Evolutionary conservation across 2,113 vertebrate genomes (phyloP).

Genomic region (Calidris pugnax): DNA sequence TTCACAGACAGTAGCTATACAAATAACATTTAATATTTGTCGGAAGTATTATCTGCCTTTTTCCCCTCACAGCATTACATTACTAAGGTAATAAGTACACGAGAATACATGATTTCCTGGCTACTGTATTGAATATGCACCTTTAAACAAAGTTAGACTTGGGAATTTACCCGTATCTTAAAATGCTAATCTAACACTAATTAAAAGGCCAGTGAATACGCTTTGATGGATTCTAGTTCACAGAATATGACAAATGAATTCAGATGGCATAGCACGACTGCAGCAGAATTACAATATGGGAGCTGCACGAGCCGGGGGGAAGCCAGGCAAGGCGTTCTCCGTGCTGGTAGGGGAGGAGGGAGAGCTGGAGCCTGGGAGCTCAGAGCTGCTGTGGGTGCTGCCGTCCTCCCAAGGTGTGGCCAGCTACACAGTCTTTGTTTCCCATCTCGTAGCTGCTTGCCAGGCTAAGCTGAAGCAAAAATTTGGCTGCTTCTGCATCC

Average conservation of each 20-base stretch:
- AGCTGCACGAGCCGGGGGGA: neutral
- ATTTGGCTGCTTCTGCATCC: neutral
- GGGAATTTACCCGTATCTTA: conserved; percentile 64
- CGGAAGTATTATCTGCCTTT: conserved; percentile 60
- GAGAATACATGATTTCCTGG: conserved; percentile 62
- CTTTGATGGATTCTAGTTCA: conserved; percentile 54
- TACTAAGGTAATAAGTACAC: conserved; percentile 58
- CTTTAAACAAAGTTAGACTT: conserved; percentile 68
- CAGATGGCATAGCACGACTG: conserved; percentile 17
- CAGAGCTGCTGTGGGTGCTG: neutral
- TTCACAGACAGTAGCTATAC: conserved; percentile 45
- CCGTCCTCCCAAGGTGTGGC: neutral
- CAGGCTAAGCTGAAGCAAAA: neutral
- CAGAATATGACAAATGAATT: conserved; percentile 57
- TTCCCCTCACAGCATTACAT: conserved; percentile 48
- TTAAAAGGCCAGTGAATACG: conserved; percentile 47
- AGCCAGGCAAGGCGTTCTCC: neutral
- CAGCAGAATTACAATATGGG: conserved; percentile 45
- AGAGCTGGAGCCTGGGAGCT: neutral
- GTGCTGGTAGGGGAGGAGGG: neutral
- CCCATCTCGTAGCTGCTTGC: neutral
- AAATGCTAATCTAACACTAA: conserved; percentile 68
- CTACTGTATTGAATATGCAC: conserved; percentile 55
- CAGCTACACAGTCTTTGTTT: neutral
- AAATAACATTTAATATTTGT: conserved; percentile 70